Base-by-base conservation (phyloP, 2,113 vertebrate species). In the Neopipo cinnamomea region DNA sequence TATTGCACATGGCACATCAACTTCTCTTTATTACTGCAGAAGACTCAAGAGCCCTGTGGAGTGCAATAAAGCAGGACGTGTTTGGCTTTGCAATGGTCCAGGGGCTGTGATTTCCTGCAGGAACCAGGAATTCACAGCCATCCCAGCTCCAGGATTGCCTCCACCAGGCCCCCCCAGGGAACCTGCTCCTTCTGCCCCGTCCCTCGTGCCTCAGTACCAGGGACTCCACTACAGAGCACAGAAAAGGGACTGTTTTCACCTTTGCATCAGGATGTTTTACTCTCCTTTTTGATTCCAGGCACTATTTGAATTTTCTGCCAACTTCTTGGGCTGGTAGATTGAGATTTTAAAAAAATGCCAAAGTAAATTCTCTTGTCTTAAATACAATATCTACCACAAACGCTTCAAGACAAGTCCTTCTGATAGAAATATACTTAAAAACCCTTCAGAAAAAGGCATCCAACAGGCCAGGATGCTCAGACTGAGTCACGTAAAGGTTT, bases 1-100 rank as follows among this genome's bases (percentile, higher is more conserved):
- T 95, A 97, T 52, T 95, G 97, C 94, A 95, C 96, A 96, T 86
- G 91, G 96, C 96, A 96, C 91, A 96, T 85, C 94, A 89, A 91
- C 96, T 95, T 94, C 97, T 94, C 96, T 97, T 97, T 97, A 97
- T 96, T 96, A 96, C 96, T 97, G 96, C 97, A 97, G 97, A 92
- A 96, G 95, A 89, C 95, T 95, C 88, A 70, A 95, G 96, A 96
- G 97, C 97, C 97, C 96, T 93, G 86, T 35, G 44, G 97, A 97
- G 96, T 70, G 85, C 96, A 96, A 96, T 97, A 93, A 97, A 97
- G 1, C 27, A 6, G 56, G 46, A 96, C 77, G 95, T 96, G 97
- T 86, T 95, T 42, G 39, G 96, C 96, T 93, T 91, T n/a, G 85
- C 96, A 78, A 92, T 93, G 94, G 70, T 95, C 63, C 97, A 68